These are phyloP conservation scores for Slavum lentiscoides DNA, from an alignment of 2,888 invertebrate species.

Conservation along the genomic window DNA sequence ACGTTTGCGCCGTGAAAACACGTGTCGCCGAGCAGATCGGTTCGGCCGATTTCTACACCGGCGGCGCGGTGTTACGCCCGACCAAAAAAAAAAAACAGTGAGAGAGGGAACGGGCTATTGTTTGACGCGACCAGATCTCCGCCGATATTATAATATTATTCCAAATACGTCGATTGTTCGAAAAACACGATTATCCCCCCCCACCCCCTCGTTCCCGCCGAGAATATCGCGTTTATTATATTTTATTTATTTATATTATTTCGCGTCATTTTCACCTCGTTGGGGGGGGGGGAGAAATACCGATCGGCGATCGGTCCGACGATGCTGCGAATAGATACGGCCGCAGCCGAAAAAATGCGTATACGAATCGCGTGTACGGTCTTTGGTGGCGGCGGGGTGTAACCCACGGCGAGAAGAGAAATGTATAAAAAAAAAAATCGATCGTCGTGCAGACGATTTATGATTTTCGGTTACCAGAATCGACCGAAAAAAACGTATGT, in stretches of 20 bases:
- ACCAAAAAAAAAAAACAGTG: slow-evolving; percentile 7
- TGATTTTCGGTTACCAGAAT: background rate
- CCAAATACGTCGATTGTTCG: slow-evolving; percentile 49
- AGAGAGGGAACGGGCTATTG: background rate
- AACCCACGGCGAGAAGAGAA: no score
- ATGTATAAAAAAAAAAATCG: background rate
- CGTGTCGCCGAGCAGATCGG: slow-evolving; percentile 39
- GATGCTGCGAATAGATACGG: slow-evolving; percentile 7
- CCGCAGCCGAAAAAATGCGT: background rate
- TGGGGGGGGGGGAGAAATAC: no score
- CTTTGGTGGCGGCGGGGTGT: no score
- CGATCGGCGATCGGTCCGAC: background rate
- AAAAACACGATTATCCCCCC: no score
- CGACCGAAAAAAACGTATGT: background rate
- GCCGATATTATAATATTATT: slow-evolving; percentile 42
- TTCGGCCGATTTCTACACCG: slow-evolving; percentile 3
- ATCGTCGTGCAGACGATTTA: slow-evolving; percentile 12
- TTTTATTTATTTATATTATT: background rate
- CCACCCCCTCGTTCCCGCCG: no score
- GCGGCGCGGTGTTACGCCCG: background rate
- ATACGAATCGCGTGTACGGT: no score
- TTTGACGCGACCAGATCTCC: slow-evolving; percentile 1
- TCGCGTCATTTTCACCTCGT: slow-evolving; percentile 11
- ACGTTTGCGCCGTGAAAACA: slow-evolving; percentile 52
- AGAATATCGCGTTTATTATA: no score